Evolutionary conservation across 2,113 vertebrate species (phyloP), one percentile per base, ranked within the genome.

Genomic region (Hirundichthys speculiger): DNA sequence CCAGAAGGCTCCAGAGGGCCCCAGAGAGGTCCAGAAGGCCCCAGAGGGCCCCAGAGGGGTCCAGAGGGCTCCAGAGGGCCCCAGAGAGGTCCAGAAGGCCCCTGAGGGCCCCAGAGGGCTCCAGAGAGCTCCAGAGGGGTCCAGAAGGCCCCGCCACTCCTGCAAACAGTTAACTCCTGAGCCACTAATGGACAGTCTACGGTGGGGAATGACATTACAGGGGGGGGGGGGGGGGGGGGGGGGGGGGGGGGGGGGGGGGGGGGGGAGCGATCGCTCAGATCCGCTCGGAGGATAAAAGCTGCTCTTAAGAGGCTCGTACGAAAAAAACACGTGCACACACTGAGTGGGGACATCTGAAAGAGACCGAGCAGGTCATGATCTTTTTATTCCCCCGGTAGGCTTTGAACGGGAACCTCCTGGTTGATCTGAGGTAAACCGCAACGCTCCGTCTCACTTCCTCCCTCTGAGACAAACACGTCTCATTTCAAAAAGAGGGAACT

Each of bases 381-480:
- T 61, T 56, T 77, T 73, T 48, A 64, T 61, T 64, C 16, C 56
- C 57, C 51, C 25, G 0, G n/a, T n/a, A 11, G 6, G 56, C 78
- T 82, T 79, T 81, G 72, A 83, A 84, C 58, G 19, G 11, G 13
- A 47, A 15, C 60, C 65, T 73, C 40, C 54, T 7, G n/a, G 41
- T 18, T 41, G 60, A 62, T 65, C n/a, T 59, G 75, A 83, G 73
- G 77, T 73, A 19, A 67, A 82, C 79, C 79, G 21, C 64, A 61
- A 13, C 22, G 20, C 48, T n/a, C 64, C 21, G 0, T 72, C 68
- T 73, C 71, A 82, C 75, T 83, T 86, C 79, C 81, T 80, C n/a
- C 10, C 51, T 41, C 47, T 62, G 11, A 65, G 46, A 5, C 20
- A 13, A n/a, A 47, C 53, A 47, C 14, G 48, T 70, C 61, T 85